Evolutionary conservation across 1,140 invertebrate genomes (phyloP).

Genomic region (Matsumurasca onukii): DNA sequence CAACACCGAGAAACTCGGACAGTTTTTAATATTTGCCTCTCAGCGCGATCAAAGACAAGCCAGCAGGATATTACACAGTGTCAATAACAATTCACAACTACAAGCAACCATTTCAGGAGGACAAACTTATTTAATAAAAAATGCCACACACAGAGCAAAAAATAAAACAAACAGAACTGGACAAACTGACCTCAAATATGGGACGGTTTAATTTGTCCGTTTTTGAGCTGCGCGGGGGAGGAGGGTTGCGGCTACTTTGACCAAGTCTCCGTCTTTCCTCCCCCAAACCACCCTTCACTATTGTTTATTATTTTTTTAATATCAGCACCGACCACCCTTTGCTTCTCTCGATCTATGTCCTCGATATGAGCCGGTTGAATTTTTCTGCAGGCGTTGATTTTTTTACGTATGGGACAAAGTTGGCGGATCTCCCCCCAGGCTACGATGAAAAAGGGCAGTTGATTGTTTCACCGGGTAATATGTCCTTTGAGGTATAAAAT

Average conservation of each 20-base stretch:
- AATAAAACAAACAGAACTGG: not conserved
- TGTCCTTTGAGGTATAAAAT: too few relatives aligned
- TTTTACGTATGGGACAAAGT: too few relatives aligned
- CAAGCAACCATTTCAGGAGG: constrained; percentile 20
- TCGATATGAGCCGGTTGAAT: not conserved
- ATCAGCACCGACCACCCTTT: constrained; percentile 18
- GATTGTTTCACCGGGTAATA: too few relatives aligned
- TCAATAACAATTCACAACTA: constrained; percentile 14
- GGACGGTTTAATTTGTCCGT: constrained; percentile 14
- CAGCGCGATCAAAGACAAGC: constrained; percentile 17
- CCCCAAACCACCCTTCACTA: too few relatives aligned
- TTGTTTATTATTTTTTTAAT: constrained; percentile 31
- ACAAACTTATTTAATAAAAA: constrained; percentile 24
- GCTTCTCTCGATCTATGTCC: not conserved
- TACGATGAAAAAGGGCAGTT: too few relatives aligned
- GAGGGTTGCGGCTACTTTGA: constrained; percentile 19
- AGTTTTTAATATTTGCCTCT: constrained; percentile 7
- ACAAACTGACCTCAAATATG: constrained; percentile 21
- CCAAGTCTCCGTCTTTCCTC: constrained; percentile 4
- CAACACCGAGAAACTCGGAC: not conserved
- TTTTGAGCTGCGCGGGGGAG: not conserved
- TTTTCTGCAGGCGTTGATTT: constrained; percentile 6
- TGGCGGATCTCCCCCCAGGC: too few relatives aligned
- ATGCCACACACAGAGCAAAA: constrained; percentile 8
- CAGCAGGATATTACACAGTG: constrained; percentile 18